Conservation (phyloP, 2,888 invertebrate species). For the Caenorhabditis sp. region DNA sequence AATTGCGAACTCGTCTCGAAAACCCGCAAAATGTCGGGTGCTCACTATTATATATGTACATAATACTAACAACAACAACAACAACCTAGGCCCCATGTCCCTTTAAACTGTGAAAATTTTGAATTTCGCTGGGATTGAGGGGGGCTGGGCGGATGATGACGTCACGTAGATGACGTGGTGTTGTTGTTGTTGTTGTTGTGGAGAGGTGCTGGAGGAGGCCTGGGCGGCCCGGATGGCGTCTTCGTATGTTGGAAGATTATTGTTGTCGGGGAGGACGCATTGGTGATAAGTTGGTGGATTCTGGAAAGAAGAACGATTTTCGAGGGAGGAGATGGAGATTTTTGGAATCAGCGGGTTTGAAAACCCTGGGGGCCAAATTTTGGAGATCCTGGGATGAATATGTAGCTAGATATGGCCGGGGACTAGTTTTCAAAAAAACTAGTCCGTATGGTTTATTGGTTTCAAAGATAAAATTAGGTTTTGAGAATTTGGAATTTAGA, state of each 20-base stretch:
- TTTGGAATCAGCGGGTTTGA: neutral
- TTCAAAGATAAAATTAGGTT: too few relatives aligned
- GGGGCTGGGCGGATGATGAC: too few relatives aligned
- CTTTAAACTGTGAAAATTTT: neutral
- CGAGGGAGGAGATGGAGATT: neutral
- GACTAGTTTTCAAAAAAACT: too few relatives aligned
- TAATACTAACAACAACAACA: neutral
- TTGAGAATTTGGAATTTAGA: too few relatives aligned
- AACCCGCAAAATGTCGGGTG: neutral
- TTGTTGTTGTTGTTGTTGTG: too few relatives aligned
- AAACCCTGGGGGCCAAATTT: neutral
- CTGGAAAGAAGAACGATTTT: slow-evolving; percentile 8
- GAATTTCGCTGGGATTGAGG: slow-evolving; percentile 12
- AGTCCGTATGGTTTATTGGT: too few relatives aligned
- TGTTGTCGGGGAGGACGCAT: slow-evolving; percentile 21
- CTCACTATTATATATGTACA: neutral
- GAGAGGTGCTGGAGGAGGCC: slow-evolving; percentile 4
- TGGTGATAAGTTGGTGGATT: slow-evolving; percentile 31
- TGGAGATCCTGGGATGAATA: too few relatives aligned
- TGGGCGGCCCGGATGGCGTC: slow-evolving; percentile 22
- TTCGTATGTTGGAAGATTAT: slow-evolving; percentile 41
- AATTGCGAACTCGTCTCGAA: neutral
- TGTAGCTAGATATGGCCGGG: too few relatives aligned
- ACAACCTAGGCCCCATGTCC: too few relatives aligned
- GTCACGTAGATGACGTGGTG: slow-evolving; percentile 5